phyloP scores from a whole-genome alignment of 92 coral and sea anemone genomes.

The Bergia sp. region DNA sequence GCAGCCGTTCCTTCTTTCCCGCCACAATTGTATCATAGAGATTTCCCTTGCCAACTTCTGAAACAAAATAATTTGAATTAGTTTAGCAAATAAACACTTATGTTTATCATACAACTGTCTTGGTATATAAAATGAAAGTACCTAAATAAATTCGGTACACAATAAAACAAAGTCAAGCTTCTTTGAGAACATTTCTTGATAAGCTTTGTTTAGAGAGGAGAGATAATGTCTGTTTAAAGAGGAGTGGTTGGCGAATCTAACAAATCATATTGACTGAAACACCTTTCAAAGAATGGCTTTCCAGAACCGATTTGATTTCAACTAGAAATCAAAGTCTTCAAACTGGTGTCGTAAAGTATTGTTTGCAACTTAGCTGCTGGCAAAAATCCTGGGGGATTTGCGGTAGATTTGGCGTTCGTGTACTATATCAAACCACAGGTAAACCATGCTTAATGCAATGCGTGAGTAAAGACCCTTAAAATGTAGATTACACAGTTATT shows the following conservation, averaged over 20 bases:
- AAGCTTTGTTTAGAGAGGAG: background rate
- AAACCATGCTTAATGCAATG: constrained; percentile 38
- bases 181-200: constrained; percentile 2
- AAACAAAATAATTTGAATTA: constrained; percentile 19
- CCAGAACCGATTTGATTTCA: too few relatives aligned
- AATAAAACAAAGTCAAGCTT: constrained; percentile 4
- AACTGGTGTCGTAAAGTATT: background rate
- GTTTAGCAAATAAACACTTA: constrained; percentile 28
- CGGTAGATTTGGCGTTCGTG: constrained; percentile 28
- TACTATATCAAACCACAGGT: constrained; percentile 36
- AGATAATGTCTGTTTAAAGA: background rate
- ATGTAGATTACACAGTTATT: constrained; percentile 20
- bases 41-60: background rate
- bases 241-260: background rate
- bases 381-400: constrained; percentile 12
- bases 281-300: background rate
- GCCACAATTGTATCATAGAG: background rate
- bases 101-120: background rate
- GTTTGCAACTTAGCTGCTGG: constrained; percentile 12
- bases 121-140: background rate
- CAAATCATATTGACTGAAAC: background rate
- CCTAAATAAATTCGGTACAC: background rate
- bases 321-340: background rate
- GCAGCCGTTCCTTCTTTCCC: background rate
- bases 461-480: constrained; percentile 25